A percentile compares a stretch with the other conserved stretches of the same genome.
Conservation (phyloP, 2,888 invertebrate species). For the Diadegma fenestrale region DNA sequence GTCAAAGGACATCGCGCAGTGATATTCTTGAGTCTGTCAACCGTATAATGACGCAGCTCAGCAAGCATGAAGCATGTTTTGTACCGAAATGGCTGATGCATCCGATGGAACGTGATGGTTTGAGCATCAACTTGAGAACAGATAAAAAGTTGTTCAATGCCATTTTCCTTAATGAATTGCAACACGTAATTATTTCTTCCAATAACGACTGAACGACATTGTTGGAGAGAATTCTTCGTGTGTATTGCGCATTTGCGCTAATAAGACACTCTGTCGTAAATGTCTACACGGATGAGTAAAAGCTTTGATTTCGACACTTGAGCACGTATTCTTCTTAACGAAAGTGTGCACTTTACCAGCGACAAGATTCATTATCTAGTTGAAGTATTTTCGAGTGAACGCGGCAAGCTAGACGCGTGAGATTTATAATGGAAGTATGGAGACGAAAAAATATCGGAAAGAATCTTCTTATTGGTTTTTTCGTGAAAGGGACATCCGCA, state of each 20-base stretch:
- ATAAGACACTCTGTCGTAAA: not conserved
- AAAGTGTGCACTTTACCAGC: constrained; percentile 25
- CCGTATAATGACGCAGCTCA: constrained; percentile 78
- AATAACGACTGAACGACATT: not conserved
- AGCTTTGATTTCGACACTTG: constrained; percentile 43
- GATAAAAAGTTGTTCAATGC: not conserved
- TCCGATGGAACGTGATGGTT: constrained; percentile 54
- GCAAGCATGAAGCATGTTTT: constrained; percentile 76
- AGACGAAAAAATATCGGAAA: constrained; percentile 10
- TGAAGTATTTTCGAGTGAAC: constrained; percentile 32
- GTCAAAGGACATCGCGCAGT: constrained; percentile 14
- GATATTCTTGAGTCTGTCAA: constrained; percentile 70
- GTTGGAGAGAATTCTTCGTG: not conserved
- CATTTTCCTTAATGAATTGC: constrained; percentile 1
- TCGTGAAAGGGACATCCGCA: not conserved
- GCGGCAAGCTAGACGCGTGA: constrained; percentile 36
- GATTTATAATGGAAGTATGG: not conserved
- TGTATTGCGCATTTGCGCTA: not conserved
- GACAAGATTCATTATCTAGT: constrained; percentile 41
- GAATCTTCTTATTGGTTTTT: not conserved
- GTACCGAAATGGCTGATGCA: constrained; percentile 76
- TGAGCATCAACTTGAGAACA: constrained; percentile 8
- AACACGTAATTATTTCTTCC: not conserved
- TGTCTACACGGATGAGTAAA: not conserved
- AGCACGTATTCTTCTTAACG: constrained; percentile 60